Percentiles rank a stretch among this genome's conserved stretches.
Conservation (phyloP, 1,140 invertebrate species). For the Oreohelix idahoensis region DNA sequence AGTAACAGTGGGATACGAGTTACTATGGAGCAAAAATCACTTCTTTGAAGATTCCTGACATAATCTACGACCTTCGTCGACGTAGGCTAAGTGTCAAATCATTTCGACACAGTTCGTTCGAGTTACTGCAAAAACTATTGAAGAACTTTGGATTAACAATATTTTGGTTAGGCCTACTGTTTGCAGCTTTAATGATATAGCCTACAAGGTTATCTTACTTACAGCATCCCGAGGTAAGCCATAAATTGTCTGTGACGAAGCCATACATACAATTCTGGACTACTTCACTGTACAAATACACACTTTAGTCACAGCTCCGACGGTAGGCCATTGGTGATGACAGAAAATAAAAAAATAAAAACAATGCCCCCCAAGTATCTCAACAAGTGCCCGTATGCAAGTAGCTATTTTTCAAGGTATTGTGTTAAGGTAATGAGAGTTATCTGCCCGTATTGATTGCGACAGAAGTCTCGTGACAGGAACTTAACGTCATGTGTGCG, state of each 20-base stretch:
- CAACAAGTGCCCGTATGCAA: neutral
- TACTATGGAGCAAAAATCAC: too few species aligned
- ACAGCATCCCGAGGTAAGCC: neutral
- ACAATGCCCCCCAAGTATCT: neutral
- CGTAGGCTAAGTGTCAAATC: too few species aligned
- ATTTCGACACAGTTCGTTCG: too few species aligned
- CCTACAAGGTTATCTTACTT: neutral
- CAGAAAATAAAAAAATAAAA: too few species aligned
- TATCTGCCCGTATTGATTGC: neutral
- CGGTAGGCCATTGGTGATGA: neutral
- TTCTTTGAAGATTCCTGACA: too few species aligned
- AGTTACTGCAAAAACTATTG: too few species aligned
- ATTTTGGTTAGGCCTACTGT: too few species aligned
- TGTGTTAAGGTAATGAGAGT: neutral
- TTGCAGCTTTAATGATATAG: too few species aligned
- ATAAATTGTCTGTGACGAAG: neutral
- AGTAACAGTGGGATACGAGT: too few species aligned
- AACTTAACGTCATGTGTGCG: too few species aligned
- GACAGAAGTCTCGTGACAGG: neutral
- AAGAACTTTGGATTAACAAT: too few species aligned
- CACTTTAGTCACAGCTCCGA: neutral
- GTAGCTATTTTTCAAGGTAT: neutral
- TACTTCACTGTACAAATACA: neutral
- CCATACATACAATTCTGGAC: neutral
- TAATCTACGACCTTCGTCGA: too few species aligned